phyloP scores from a whole-genome alignment of 2,888 invertebrate species.

The Hirtodrosophila alboralis region DNA sequence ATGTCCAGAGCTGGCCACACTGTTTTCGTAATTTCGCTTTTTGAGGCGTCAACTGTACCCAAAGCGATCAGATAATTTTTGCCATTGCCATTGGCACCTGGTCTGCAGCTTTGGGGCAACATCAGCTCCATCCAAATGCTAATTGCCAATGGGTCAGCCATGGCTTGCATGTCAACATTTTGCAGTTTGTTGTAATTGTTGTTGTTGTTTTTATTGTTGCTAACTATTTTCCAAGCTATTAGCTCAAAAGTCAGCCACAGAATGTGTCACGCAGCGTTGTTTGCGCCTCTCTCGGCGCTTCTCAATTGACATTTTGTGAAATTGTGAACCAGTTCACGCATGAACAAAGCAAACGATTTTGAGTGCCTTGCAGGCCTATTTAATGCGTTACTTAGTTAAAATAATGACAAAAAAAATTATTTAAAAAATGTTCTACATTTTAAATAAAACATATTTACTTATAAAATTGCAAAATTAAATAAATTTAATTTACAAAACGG shows the following conservation, averaged over 20 bases:
- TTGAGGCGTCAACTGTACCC: constrained; percentile 54
- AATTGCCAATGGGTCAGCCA: constrained; percentile 75
- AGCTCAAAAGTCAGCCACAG: constrained; percentile 68
- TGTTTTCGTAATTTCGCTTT: constrained; percentile 4
- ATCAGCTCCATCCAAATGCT: constrained; percentile 64
- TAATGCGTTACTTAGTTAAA: no score
- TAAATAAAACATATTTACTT: no score
- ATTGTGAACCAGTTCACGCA: no score
- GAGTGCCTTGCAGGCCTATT: no score
- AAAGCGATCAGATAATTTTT: constrained; percentile 64
- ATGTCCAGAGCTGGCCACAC: constrained; percentile 1
- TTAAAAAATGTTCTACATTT: no score
- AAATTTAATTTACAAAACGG: no score
- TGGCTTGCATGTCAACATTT: constrained; percentile 65
- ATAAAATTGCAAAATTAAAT: no score
- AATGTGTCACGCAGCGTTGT: constrained; percentile 71
- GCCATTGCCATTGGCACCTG: constrained; percentile 65
- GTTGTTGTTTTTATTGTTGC: constrained; percentile 24
- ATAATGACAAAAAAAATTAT: no score
- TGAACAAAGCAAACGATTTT: no score
- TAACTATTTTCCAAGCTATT: constrained; percentile 29
- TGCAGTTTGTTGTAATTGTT: constrained; percentile 19
- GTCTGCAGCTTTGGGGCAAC: constrained; percentile 30
- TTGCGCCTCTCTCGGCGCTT: constrained; percentile 28
- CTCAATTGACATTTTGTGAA: constrained; percentile 10